Evolutionary conservation across 2,888 invertebrate species (phyloP), one percentile per base, ranked within the genome.

Genomic region (Meiosimyza platycephala): DNA sequence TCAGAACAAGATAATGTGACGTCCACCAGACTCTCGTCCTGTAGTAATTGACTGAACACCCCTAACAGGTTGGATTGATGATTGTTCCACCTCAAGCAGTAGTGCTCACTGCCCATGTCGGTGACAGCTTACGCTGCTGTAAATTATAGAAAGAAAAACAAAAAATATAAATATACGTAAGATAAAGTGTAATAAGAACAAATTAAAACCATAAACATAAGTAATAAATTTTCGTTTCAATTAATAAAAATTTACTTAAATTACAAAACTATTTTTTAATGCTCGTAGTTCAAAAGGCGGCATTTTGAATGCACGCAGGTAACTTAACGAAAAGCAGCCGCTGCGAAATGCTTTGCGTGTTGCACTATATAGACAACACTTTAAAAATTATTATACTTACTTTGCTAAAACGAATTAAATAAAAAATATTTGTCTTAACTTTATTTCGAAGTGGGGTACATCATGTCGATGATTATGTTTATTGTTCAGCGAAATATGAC

Each of bases 41-140:
- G 94, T 88, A 96, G 91, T 90, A 96, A 93, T 92, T 95, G 95
- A 92, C 95, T 95, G 92, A 96, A 96, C 89, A 96, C 95, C 90
- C 95, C 95, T 92, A 96, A 93, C 92, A 96, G 93, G 93, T 96
- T 96, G 92, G 94, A 95, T 93, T 95, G 95, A 95, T 96, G 96
- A 95, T 96, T 96, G 93, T 96, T 96, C 96, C 96, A 96, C 94
- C 96, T 95, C 92, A 96, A 93, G 92, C 96, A 96, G 93, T 96
- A 96, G 91, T 96, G 96, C 94, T 96, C 95, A 95, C 95, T 95
- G 93, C 95, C 95, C 95, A 95, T 95, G 93, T 94, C 95, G 94
- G 92, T 93, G 93, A 93, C 92, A 93, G 93, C 92, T 92, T 92
- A 91, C 93, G 92, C 93, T 93, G 90, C 88, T 88, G 85, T 76